Evolutionary conservation across 2,113 vertebrate species (phyloP), one percentile per base, ranked within the genome.

Genomic region (Hystrix brachyura): DNA sequence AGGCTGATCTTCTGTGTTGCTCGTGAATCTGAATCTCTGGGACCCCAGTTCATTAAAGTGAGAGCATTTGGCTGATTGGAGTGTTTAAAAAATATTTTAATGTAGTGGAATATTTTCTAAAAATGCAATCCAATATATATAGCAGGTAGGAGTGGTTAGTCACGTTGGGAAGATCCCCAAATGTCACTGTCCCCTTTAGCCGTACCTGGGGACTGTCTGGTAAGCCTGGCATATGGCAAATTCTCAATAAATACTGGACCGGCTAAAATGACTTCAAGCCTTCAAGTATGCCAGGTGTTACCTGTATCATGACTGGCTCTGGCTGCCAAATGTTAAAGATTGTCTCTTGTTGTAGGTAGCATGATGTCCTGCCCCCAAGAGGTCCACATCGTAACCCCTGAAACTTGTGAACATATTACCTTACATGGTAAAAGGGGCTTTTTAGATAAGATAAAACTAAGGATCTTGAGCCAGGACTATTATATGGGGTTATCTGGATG

Each of bases 41-140:
- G 46, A 76, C 19, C 34, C 67, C 34, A 59, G 32, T 53, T 80
- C 46, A 60, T 81, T 94, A 74, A 90, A 94, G 65, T 3, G 18
- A 87, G 23, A 80, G 6, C 62, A 53, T 95, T 95, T 90, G 64
- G 19, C 59, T 69, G 32, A 84, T 86, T 23, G 78, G 76, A 94
- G 79, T 17, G 90, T 97, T 88, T n/a, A 6, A 76, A 90, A 87
- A 69, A 72, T 64, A 21, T 74, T 87, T 92, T 51, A 74, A 87
- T 62, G 57, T 72, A 71, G 67, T 64, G 7, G 43, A 60, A 60
- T 84, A 46, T 62, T 80, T 87, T 65, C 18, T 6, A 38, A 76
- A 38, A 86, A 67, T 27, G 14, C 25, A 94, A 46, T 59, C 23
- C 32, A 65, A 55, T 65, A 29, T 88, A 34, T 25, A 38, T 86